Evolutionary conservation across 1,140 invertebrate genomes (phyloP).

Genomic region (Nephila pilipes): DNA sequence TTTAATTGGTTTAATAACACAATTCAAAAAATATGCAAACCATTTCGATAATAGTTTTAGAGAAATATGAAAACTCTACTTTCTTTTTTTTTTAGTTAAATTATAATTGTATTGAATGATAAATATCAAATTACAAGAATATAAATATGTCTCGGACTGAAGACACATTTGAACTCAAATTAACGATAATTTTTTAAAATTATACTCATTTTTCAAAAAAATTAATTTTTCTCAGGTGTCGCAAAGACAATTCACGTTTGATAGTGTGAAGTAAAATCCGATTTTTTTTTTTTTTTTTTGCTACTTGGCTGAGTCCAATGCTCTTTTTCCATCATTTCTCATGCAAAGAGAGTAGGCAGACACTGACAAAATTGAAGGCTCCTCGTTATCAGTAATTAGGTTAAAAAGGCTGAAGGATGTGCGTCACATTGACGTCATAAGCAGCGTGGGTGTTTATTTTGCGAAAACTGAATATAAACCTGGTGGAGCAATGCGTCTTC

Average conservation of each 20-base stretch:
- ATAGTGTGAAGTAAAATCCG: too few species aligned
- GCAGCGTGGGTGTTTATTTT: conserved; percentile 44
- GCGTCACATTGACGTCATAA: conserved; percentile 65
- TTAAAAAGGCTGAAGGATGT: conserved; percentile 45
- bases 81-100: too few species aligned
- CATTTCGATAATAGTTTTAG: too few species aligned
- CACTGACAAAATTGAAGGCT: conserved; percentile 39
- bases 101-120: too few species aligned
- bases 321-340: neutral
- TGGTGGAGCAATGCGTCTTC: conserved; percentile 11
- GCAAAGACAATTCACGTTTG: neutral
- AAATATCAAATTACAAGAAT: too few species aligned
- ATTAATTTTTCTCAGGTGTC: neutral
- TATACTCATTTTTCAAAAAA: neutral
- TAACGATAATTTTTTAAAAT: too few species aligned
- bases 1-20: too few species aligned
- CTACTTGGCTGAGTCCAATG: neutral
- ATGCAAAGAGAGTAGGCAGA: neutral
- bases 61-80: too few species aligned
- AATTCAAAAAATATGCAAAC: too few species aligned
- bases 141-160: too few species aligned
- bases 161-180: too few species aligned
- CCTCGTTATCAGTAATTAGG: conserved; percentile 52
- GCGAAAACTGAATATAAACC: conserved; percentile 46
- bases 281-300: neutral